Evolutionary conservation across 2,888 invertebrate genomes (phyloP), one percentile per base, ranked within the genome.

Genomic region (Drosophila merina): DNA sequence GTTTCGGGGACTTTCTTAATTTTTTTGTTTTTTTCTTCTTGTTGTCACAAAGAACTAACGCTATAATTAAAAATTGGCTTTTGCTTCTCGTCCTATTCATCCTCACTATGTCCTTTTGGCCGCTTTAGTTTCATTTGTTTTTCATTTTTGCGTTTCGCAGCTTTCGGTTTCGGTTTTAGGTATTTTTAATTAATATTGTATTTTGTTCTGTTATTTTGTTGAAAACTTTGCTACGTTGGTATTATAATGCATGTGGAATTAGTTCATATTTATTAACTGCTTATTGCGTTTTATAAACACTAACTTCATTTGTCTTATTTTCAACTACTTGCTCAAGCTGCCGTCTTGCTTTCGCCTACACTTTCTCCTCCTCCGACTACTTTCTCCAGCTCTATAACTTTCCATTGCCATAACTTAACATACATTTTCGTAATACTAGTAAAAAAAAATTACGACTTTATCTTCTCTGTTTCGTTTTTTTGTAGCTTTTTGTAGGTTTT

Each of bases 201-300:
- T 30, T 33, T 44, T 58, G 42, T 63, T 57, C 59, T 63, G 74
- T 14, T 14, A 14, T 14, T 14, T 14, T 14, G 14, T 75, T 76
- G 86, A 79, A 66, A 81, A 86, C 80, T 79, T 78, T 66, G 51
- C 86, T 81, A 86, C 79, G 59, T 74, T 69, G 59, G 51, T 64
- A 64, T 64, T 64, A 66, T 64, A 66, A 52, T 70, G 57, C 48
- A 52, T 63, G 55, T 50, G 57, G 38, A 52, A 64, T 72, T 54
- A 54, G 54, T 64, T 72, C 26, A 49, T 20, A 44, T 45, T 47
- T 60, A 63, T 70, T 70, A 76, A 72, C 62, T 76, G 72, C 74
- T 75, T 75, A 86, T 79, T 84, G 77, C 85, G 77, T 86, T 86
- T 86, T 89, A 77, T 75, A 85, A 85, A 84, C 86, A 86, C 87